These are phyloP conservation scores for Limnodromus scolopaceus DNA, from an alignment of 2,797 vertebrate genomes.

Conservation along the genomic window DNA sequence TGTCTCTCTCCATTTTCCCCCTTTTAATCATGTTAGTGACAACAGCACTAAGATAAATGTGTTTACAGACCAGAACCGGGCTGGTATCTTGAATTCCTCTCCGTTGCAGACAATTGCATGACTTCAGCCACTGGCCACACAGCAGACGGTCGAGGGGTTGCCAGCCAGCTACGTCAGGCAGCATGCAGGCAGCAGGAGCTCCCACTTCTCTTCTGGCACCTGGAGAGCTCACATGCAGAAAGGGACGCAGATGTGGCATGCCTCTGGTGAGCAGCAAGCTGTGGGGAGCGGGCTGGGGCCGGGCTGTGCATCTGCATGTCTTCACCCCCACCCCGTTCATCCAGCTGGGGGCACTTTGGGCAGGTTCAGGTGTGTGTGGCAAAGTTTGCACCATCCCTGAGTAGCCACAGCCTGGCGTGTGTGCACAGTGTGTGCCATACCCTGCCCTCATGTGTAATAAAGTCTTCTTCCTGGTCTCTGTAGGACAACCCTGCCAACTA, in stretches of 20 bases:
- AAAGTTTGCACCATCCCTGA: not conserved
- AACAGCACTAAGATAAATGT: slow-evolving; percentile 36
- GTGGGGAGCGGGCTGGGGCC: rapidly evolving
- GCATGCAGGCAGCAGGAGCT: not conserved
- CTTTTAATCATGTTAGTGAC: not conserved
- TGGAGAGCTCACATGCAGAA: not conserved
- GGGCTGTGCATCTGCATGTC: not conserved
- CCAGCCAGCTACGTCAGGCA: not conserved
- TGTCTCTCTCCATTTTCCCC: not conserved
- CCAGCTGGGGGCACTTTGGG: not conserved
- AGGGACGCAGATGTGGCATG: not conserved
- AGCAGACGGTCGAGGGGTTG: not conserved
- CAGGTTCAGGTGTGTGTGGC: not conserved
- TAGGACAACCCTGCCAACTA: not conserved
- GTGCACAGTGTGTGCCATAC: not conserved
- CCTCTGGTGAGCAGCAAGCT: not conserved
- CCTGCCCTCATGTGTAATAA: not conserved
- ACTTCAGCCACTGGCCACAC: slow-evolving; percentile 22
- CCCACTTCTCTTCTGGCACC: not conserved
- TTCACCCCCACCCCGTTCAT: not conserved
- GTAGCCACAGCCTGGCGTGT: not conserved
- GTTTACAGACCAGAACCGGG: slow-evolving; percentile 18
- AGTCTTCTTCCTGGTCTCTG: not conserved
- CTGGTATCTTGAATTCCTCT: slow-evolving; percentile 20
- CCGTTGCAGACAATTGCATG: not conserved